Percentiles rank a stretch among this genome's conserved stretches.
phyloP scores from a whole-genome alignment of 2,888 invertebrate genomes.

The Morpho deidamia region DNA sequence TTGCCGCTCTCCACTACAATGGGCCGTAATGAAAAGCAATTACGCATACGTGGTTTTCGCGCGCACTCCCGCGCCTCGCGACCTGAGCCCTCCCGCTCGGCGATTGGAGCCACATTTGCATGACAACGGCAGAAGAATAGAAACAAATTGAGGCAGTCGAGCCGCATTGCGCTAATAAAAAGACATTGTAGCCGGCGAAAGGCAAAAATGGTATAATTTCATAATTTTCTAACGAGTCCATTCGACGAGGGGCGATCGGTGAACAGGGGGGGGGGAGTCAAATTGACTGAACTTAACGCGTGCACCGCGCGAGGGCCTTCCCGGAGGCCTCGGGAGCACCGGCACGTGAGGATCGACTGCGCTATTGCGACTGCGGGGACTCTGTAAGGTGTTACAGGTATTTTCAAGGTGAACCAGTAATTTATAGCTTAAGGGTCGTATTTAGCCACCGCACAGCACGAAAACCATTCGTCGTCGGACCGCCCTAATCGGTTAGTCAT shows the following conservation, averaged over 20 bases:
- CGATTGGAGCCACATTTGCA: constrained; percentile 20
- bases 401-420: no score
- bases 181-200: constrained; percentile 60
- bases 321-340: no score
- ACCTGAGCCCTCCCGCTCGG: constrained; percentile 31
- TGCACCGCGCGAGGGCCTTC: no score
- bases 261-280: background rate
- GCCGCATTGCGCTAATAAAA: constrained; percentile 64
- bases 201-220: constrained; percentile 70
- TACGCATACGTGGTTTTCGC: constrained; percentile 73
- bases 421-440: no score
- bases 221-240: constrained; percentile 54
- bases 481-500: no score
- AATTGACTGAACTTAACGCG: constrained; percentile 4
- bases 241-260: background rate
- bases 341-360: no score
- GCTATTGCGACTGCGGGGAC: no score
- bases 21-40: constrained; percentile 73
- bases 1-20: constrained; percentile 48
- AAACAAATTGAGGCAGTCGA: constrained; percentile 65
- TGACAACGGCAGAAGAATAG: constrained; percentile 47
- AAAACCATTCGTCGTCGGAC: no score
- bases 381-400: no score
- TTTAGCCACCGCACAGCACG: no score
- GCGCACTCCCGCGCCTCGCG: constrained; percentile 28